These are phyloP conservation scores for Chrysogorgia sp. DNA, from an alignment of 92 coral and sea anemone species.

Conservation along the genomic window DNA sequence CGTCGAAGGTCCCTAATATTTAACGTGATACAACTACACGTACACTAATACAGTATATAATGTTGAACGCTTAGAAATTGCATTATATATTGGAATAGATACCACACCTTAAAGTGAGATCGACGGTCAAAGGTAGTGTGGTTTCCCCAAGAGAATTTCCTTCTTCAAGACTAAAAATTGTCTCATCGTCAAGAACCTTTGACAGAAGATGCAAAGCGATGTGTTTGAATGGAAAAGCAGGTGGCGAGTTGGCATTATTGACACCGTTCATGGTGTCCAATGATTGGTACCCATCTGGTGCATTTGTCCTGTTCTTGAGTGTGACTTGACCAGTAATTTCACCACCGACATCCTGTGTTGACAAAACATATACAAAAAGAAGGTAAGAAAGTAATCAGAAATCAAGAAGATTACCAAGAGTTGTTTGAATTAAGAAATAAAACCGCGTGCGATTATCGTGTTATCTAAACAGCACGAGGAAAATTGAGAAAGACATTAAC, in stretches of 20 bases:
- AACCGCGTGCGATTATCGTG: too few species aligned
- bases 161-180: constrained; percentile 87
- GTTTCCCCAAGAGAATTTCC: constrained; percentile 64
- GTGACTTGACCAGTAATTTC: constrained; percentile 12
- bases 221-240: constrained; percentile 79
- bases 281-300: neutral
- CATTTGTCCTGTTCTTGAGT: neutral
- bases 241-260: constrained; percentile 2
- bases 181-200: constrained; percentile 96
- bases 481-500: too few species aligned
- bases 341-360: constrained; percentile 17
- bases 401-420: too few species aligned
- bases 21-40: too few species aligned
- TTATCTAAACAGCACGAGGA: too few species aligned
- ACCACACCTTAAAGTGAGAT: constrained; percentile 52
- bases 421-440: too few species aligned
- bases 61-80: too few species aligned
- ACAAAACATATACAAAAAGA: too few species aligned
- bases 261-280: constrained; percentile 31
- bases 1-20: too few species aligned
- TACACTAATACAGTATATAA: too few species aligned
- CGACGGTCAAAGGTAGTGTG: constrained; percentile 61
- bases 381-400: too few species aligned
- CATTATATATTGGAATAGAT: too few species aligned
- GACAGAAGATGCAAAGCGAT: constrained; percentile 94